Evolutionary conservation across 2,113 vertebrate species (phyloP), one percentile per base, ranked within the genome.

Genomic region (Zapornia atra): DNA sequence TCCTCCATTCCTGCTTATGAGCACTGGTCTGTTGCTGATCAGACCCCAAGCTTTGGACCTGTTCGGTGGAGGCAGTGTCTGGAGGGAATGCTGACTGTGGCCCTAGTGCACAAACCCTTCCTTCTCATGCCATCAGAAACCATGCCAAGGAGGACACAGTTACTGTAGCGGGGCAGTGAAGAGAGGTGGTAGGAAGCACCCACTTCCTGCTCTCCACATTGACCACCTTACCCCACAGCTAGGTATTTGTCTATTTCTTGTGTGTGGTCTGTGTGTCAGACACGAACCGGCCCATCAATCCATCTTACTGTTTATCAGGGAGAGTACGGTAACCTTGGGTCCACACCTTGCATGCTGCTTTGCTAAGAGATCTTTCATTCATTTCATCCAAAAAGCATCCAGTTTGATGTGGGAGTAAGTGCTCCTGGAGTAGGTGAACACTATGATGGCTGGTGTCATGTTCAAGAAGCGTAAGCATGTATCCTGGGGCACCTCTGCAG

Each of bases 51-150:
- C 77, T 36, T 34, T 44, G 83, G 26, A 28, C 34, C 16, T 0
- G 1, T 42, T 51, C 22, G 3, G 15, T 17, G 73, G 14, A 38
- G 42, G 11, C 2, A 0, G 0, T 11, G 22, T 72, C 33, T 15
- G 34, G 26, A 36, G 38, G 19, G 26, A 51, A 22, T 68, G 7
- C 48, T 56, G 50, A 28, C 0, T 5, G 2, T 6, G 24, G 26
- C 64, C 81, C 60, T 17, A 2, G 17, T 18, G 34, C 51, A 14
- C 60, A 26, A 69, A 1, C 48, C 17, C 64, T 22, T 61, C 10
- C 0, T 46, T 57, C 59, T 40, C 48, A 34, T 17, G 16, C 26
- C 20, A 2, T 12, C 42, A 31, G 83, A 70, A 63, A 5, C 29
- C n/a, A 16, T 10, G 2, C 16, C 69, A 38, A 20, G 28, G 36